Base-by-base conservation (phyloP, 2,797 vertebrate genomes). In the Lemur catta region DNA sequence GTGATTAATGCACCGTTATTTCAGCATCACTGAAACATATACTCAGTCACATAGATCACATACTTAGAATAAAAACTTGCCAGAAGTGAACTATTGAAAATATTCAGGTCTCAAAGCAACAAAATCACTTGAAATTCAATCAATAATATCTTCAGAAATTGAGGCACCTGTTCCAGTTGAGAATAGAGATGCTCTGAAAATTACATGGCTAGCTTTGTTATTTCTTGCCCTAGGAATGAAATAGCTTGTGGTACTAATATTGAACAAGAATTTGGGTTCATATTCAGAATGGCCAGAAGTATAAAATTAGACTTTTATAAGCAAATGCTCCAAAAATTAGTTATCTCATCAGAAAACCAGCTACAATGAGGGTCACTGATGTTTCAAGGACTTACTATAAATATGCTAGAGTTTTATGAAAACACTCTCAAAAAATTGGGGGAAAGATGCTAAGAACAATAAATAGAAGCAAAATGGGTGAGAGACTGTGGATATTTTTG, bases 61-160 rank as follows among this genome's bases (percentile, higher is more conserved):
- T 18, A 26, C 13, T 84, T 91, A 79, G 26, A 94, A 79, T 41
- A 80, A 94, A 91, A 95, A 35, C 17, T 85, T 91, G 24, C 17
- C 33, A 55, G 48, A n/a, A 76, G 8, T 69, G 78, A 96, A 61
- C 17, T 87, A 41, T 74, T 78, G 14, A 92, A 72, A 86, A 35
- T 86, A 11, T 26, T 43, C 0, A 89, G 17, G 46, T 26, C 7
- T 30, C 82, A 78, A 35, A 15, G 43, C 10, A 92, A n/a, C 13
- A 91, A 93, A 93, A 96, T 93, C 22, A 38, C 22, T 61, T 86
- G 17, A 69, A 82, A 95, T 76, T 84, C 43, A 76, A 89, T 84
- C 33, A 82, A 74, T 48, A 91, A 24, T 38, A 61, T 22, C 59
- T 89, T 95, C 26, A 96, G 48, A 18, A 93, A 79, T 75, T 86